Conservation (phyloP, 2,797 vertebrate species). For the Garrulus glandarius region DNA sequence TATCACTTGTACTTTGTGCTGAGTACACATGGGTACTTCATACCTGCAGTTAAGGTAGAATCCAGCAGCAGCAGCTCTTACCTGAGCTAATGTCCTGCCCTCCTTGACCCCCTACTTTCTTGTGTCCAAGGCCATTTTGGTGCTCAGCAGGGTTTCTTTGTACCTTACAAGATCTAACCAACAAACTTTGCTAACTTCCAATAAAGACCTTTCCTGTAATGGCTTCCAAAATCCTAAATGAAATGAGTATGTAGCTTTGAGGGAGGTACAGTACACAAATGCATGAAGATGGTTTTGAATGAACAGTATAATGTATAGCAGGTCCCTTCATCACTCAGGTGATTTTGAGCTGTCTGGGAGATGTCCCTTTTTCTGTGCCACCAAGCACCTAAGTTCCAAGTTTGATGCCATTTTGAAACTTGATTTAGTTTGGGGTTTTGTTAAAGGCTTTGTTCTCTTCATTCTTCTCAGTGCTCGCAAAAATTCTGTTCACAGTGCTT, state of each 20-base stretch:
- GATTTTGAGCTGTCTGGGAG: neutral
- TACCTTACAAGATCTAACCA: neutral
- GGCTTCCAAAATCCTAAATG: neutral
- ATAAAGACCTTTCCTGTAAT: neutral
- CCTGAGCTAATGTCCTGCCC: fast-evolving
- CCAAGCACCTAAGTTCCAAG: neutral
- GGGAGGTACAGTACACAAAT: neutral
- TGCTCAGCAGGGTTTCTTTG: neutral
- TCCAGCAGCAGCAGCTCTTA: neutral
- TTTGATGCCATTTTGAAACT: neutral
- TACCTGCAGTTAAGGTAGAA: neutral
- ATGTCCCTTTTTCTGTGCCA: neutral
- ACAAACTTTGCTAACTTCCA: neutral
- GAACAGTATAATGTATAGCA: neutral
- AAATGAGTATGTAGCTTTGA: neutral
- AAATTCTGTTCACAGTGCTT: neutral
- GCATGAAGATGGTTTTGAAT: neutral
- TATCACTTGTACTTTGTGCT: neutral
- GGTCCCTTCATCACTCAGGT: neutral
- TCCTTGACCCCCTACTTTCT: neutral
- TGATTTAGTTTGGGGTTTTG: neutral
- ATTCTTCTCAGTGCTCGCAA: neutral
- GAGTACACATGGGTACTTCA: neutral
- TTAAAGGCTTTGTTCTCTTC: neutral
- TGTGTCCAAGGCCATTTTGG: neutral